Conservation (phyloP, 1,140 invertebrate genomes). For the Campoletis sonorensis region DNA sequence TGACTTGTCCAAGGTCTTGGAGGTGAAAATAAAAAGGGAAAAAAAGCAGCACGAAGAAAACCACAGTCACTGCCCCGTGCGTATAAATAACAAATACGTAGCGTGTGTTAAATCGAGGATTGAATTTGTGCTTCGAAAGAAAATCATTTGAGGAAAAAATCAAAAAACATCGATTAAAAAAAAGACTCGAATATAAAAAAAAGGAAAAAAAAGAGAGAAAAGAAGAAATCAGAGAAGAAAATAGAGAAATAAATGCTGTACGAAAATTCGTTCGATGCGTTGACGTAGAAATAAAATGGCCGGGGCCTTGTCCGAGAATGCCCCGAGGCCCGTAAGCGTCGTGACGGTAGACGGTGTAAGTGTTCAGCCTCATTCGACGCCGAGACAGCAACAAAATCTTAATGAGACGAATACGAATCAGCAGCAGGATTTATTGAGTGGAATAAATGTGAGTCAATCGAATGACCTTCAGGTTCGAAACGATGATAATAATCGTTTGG, state of each 20-base stretch:
- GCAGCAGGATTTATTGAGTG: constrained; percentile 5
- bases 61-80: no score
- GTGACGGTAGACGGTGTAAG: constrained; percentile 67
- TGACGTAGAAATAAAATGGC: constrained; percentile 69
- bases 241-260: constrained; percentile 40
- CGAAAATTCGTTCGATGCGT: constrained; percentile 65
- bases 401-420: constrained; percentile 17
- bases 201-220: neutral
- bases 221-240: constrained; percentile 37
- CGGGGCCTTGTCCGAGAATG: constrained; percentile 72
- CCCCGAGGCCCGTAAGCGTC: constrained; percentile 73
- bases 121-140: no score
- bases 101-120: no score
- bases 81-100: no score
- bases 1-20: constrained; percentile 1
- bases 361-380: constrained; percentile 45
- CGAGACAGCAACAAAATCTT: constrained; percentile 5
- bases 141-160: no score
- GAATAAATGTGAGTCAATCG: neutral
- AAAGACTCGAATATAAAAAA: neutral
- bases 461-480: neutral
- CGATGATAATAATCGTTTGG: constrained; percentile 10
- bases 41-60: neutral
- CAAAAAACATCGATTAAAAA: no score
- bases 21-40: constrained; percentile 17